phyloP scores from a whole-genome alignment of 2,888 invertebrate species.

The Euspilapteryx auroguttella region DNA sequence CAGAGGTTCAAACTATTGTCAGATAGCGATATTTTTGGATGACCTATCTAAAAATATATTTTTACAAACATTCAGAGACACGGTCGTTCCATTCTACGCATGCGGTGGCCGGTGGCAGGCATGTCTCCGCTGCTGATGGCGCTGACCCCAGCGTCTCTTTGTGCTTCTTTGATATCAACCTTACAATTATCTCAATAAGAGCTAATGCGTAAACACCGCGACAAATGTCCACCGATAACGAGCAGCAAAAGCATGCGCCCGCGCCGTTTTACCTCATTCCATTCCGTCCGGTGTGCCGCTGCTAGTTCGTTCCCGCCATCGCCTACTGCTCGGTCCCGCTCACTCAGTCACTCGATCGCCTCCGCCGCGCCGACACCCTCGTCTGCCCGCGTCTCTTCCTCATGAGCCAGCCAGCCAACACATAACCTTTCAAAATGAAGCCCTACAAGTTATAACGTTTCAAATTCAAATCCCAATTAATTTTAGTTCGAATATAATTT shows the following conservation, averaged over 20 bases:
- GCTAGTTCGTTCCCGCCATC: conserved; percentile 35
- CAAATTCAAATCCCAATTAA: conserved; percentile 38
- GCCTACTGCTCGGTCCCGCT: background rate
- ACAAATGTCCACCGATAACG: conserved; percentile 36
- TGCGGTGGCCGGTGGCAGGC: conserved; percentile 16
- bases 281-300: conserved; percentile 30
- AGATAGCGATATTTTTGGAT: conserved; percentile 15
- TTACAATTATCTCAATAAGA: conserved; percentile 47
- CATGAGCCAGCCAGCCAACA: conserved; percentile 55
- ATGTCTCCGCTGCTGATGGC: conserved; percentile 15
- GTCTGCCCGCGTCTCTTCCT: conserved; percentile 33
- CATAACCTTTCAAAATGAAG: conserved; percentile 59
- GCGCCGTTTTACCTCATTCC: conserved; percentile 53
- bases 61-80: conserved; percentile 29
- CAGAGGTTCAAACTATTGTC: conserved; percentile 29
- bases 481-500: conserved; percentile 53
- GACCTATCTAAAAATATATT: conserved; percentile 38
- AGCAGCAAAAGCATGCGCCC: conserved; percentile 54
- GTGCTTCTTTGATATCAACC: conserved; percentile 31
- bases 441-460: conserved; percentile 58
- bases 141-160: conserved; percentile 1
- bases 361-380: conserved; percentile 3
- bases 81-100: conserved; percentile 10
- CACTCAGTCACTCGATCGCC: conserved; percentile 4
- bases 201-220: conserved; percentile 19